A percentile compares a stretch with the other conserved stretches of the same genome.
Conservation (phyloP, 2,113 vertebrate genomes). For the Climacteris rufus region DNA sequence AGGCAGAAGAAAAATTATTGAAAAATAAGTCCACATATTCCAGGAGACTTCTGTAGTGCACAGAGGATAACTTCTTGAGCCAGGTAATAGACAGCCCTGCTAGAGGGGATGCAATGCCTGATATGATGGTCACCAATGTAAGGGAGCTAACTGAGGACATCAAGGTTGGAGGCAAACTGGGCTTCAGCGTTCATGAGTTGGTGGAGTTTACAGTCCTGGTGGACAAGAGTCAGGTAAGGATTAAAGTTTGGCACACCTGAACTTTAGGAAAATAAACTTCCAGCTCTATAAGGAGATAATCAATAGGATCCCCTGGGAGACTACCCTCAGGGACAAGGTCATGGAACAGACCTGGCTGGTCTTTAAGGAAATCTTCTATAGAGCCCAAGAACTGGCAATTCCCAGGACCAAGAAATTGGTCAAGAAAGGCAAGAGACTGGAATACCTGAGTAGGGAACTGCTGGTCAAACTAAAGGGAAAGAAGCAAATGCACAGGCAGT, state of each 20-base stretch:
- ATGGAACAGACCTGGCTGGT: neutral
- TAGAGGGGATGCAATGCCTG: neutral
- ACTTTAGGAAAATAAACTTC: neutral
- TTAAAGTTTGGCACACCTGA: neutral
- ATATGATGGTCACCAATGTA: neutral
- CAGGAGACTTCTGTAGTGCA: neutral
- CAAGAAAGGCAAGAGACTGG: neutral
- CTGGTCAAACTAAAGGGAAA: neutral
- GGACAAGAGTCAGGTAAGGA: neutral
- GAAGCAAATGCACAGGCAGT: neutral
- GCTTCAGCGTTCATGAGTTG: no score
- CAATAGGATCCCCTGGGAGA: neutral
- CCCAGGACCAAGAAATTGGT: neutral
- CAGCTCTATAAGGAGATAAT: neutral
- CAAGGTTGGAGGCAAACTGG: neutral
- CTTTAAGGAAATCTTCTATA: neutral
- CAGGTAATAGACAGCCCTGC: neutral
- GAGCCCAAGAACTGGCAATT: accelerated
- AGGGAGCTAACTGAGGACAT: neutral
- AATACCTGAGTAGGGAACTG: neutral
- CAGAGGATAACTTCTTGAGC: neutral
- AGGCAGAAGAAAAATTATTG: neutral
- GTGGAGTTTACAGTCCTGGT: neutral
- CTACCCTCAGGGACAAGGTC: neutral
- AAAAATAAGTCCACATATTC: neutral